Evolutionary conservation across 64 coral and sea anemone genomes (phyloP).

Genomic region (Porites lutea): DNA sequence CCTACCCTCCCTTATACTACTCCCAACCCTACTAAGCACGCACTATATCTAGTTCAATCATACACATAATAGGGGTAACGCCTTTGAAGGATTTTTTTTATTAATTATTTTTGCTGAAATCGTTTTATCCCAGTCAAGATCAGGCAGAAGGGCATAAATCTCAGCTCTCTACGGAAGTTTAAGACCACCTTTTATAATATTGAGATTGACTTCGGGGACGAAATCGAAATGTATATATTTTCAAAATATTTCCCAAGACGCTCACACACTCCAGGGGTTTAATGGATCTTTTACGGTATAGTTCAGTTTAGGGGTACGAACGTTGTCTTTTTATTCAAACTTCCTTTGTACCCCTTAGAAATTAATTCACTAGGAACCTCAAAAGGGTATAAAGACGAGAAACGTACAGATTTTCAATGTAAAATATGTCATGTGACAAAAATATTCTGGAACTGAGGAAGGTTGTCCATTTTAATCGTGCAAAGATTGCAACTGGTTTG

Average conservation of each 20-base stretch:
- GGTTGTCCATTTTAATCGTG: too few species aligned
- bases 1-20: too few species aligned
- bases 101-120: neutral
- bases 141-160: neutral
- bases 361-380: neutral
- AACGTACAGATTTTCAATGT: slow-evolving; percentile 16
- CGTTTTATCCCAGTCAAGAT: neutral
- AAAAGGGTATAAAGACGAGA: slow-evolving; percentile 3
- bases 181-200: neutral
- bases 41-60: neutral
- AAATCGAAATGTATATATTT: neutral
- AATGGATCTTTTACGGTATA: neutral
- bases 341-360: neutral
- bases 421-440: too few species aligned
- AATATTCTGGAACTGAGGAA: too few species aligned
- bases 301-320: neutral
- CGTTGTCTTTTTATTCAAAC: neutral
- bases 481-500: too few species aligned
- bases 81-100: neutral
- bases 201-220: neutral
- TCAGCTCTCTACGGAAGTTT: neutral
- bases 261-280: neutral
- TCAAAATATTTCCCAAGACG: too few species aligned
- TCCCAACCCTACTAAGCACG: too few species aligned
- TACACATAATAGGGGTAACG: neutral